Percentiles rank a stretch among this genome's conserved stretches.
phyloP scores from a whole-genome alignment of 2,113 vertebrate species.

The Saguinus imperator region DNA sequence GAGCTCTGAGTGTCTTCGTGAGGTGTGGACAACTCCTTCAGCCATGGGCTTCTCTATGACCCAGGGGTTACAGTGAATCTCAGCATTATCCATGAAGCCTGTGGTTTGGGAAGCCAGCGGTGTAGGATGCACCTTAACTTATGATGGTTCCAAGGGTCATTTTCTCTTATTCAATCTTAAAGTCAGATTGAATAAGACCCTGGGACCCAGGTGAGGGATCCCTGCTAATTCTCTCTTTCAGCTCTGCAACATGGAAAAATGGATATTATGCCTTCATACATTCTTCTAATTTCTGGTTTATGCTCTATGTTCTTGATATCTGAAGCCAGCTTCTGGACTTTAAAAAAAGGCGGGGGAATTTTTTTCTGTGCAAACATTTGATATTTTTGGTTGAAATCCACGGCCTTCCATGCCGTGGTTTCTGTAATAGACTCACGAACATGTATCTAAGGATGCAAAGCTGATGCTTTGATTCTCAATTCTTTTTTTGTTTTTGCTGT shows the following conservation, averaged over 20 bases:
- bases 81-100: too few relatives aligned
- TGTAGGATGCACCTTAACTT: not conserved
- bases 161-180: not conserved
- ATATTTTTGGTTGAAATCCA: conserved; percentile 21
- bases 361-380: conserved; percentile 14
- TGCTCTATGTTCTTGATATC: not conserved
- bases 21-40: not conserved
- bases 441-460: not conserved
- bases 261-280: not conserved
- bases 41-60: accelerated
- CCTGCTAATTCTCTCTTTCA: not conserved
- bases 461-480: not conserved
- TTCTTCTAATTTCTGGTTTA: not conserved
- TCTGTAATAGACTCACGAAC: conserved; percentile 26
- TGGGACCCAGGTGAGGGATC: not conserved
- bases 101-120: not conserved
- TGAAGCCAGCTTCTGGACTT: not conserved
- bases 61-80: not conserved
- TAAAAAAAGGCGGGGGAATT: not conserved
- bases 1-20: not conserved
- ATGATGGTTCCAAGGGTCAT: accelerated
- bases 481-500: not conserved
- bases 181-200: not conserved
- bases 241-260: not conserved
- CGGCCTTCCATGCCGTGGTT: not conserved